Conservation (phyloP, 1,140 invertebrate species). For the Pachypeltis micranthus region DNA sequence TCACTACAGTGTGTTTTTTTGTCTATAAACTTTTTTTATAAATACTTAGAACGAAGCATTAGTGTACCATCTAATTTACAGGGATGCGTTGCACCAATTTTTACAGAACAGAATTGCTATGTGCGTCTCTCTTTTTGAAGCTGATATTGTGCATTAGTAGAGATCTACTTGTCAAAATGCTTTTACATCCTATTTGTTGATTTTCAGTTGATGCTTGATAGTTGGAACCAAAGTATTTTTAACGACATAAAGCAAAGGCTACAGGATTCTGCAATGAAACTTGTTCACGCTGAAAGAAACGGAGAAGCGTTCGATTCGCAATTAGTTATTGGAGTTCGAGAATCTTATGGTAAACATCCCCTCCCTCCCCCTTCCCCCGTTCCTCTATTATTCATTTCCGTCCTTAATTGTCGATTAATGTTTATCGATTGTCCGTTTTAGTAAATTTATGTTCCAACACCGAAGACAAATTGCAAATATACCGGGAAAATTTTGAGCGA, state of each 20-base stretch:
- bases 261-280: constrained; percentile 93
- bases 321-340: constrained; percentile 88
- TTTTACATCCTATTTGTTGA: too few relatives aligned
- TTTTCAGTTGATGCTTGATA: constrained; percentile 85
- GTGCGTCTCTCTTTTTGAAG: too few relatives aligned
- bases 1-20: too few relatives aligned
- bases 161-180: too few relatives aligned
- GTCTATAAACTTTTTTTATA: too few relatives aligned
- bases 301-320: constrained; percentile 96
- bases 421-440: constrained; percentile 39
- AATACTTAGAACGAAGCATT: too few relatives aligned
- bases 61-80: too few relatives aligned
- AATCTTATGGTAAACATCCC: constrained; percentile 82
- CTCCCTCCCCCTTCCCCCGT: neutral
- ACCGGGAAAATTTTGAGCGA: constrained; percentile 92
- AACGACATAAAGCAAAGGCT: constrained; percentile 85
- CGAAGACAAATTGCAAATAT: constrained; percentile 87
- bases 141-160: too few relatives aligned
- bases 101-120: too few relatives aligned
- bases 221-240: constrained; percentile 97
- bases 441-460: constrained; percentile 92
- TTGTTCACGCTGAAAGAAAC: constrained; percentile 90
- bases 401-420: too few relatives aligned
- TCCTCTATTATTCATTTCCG: too few relatives aligned
- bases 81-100: too few relatives aligned